Evolutionary conservation across 2,113 vertebrate genomes (phyloP), one percentile per base, ranked within the genome.

Genomic region (Erythrolamprus reginae): DNA sequence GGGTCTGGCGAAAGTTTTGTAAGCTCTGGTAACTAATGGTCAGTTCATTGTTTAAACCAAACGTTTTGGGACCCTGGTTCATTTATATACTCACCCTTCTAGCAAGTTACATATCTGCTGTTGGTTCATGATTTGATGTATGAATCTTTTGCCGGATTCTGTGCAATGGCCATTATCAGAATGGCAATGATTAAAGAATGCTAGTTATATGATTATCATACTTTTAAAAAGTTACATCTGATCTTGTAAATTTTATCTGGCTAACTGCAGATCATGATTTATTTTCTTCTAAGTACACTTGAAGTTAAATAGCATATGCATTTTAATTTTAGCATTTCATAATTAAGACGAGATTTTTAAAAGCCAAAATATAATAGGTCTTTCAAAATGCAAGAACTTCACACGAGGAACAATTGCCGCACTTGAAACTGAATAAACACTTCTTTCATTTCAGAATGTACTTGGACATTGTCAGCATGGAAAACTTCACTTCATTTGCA

Each of bases 351-450:
- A 50, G 42, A 61, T 89, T 53, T 83, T 82, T 33, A 19, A 21
- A 21, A 47, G 55, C 28, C 77, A 17, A 52, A 21, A 42, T 26
- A 65, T 7, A 51, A n/a, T 38, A 38, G 28, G 4, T 84, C 55
- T 38, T 90, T 61, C 28, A 65, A 33, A 85, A 85, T 85, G 55
- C 89, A 47, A 82, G 82, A 55, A 50, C 19, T 89, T 84, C 53
- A 61, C 33, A 53, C 24, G 28, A 85, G 33, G 82, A 90, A 90
- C 45, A 90, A 50, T 85, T 90, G 55, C 82, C 51, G 24, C 51
- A 47, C 55, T 89, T 90, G 55, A 90, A 48, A 90, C n/a, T 50
- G 82, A 85, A 51, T 61, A 85, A 84, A 90, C 82, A 85, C 85
- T 89, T 89, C 82, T 56, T 84, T 84, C 53, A 89, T 56, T 84